Evolutionary conservation across 2,113 vertebrate genomes (phyloP), one percentile per base, ranked within the genome.

Genomic region (Chrysemys picta): DNA sequence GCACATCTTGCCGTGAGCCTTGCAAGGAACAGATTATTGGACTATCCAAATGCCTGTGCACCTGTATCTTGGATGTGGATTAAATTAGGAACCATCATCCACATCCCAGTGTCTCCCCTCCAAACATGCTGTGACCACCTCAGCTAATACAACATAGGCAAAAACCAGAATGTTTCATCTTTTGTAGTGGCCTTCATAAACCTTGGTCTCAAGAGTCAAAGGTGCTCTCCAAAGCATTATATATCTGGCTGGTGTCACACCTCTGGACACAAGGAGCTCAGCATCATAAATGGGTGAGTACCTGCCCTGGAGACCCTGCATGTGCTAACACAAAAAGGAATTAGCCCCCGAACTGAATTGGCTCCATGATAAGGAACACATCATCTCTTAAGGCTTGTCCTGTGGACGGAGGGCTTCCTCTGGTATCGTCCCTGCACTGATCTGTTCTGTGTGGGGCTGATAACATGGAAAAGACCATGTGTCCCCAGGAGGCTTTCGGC

Each of bases 61-160:
- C 31, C 13, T 4, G 50, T 7, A 49, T 38, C 14, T 59, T 3
- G 83, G 84, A 6, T 85, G 56, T 38, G 53, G 65, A 1, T 5
- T 6, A 50, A 45, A 2, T 1, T 6, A 11, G 65, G 57, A 78
- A 17, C 2, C 2, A 5, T 1, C 2, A 0, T 0, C 0, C 16
- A 31, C 19, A 21, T 25, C 35, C 76, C 49, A 42, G 10, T 29
- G 57, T 50, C 1, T 10, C 69, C 27, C n/a, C 38, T 54, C 29
- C 79, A 24, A 2, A 81, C 65, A 0, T 2, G 57, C 78, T 14
- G 47, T 2, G 2, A 19, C 27, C 72, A 76, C 9, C 29, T 0
- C 38, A 31, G 31, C 0, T 0, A 49, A 38, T n/a, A 8, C 5
- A 8, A 1, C 10, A 3, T 50, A 4, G 3, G 0, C 1, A 1